Percentiles rank a stretch among this genome's conserved stretches.
Evolutionary conservation across 2,888 invertebrate species (phyloP).

Genomic region (Dendrolimus houi): DNA sequence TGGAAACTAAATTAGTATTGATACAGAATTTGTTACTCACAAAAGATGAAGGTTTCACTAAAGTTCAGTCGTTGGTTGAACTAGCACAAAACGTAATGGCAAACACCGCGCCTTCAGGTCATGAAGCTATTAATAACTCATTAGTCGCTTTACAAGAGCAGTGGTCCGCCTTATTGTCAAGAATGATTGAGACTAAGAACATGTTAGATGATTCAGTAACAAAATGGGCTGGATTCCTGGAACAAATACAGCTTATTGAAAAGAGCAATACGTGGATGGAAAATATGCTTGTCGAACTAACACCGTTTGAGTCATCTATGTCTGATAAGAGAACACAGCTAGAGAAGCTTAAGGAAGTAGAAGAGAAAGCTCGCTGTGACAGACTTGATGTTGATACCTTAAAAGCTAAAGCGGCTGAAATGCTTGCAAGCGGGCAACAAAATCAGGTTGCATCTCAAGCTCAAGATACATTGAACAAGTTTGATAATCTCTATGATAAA

Average conservation of each 20-base stretch:
- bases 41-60: slow-evolving; percentile 94
- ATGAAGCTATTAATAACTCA: slow-evolving; percentile 89
- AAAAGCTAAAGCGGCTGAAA: slow-evolving; percentile 89
- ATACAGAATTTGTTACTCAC: slow-evolving; percentile 91
- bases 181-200: slow-evolving; percentile 93
- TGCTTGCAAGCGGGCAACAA: slow-evolving; percentile 90
- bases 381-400: slow-evolving; percentile 92
- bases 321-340: slow-evolving; percentile 91
- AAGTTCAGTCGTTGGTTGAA: slow-evolving; percentile 92
- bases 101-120: slow-evolving; percentile 92
- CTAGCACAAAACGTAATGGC: slow-evolving; percentile 92
- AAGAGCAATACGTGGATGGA: slow-evolving; percentile 89
- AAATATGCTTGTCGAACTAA: slow-evolving; percentile 82
- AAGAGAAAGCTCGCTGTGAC: slow-evolving; percentile 92
- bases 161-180: slow-evolving; percentile 91
- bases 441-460: slow-evolving; percentile 89
- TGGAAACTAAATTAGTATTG: slow-evolving; percentile 88
- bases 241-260: slow-evolving; percentile 90
- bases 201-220: slow-evolving; percentile 92
- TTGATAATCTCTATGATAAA: slow-evolving; percentile 85
- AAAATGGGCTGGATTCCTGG: slow-evolving; percentile 93
- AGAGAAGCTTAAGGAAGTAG: slow-evolving; percentile 88
- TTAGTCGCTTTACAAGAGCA: slow-evolving; percentile 90
- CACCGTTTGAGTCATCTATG: slow-evolving; percentile 86
- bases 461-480: slow-evolving; percentile 88